Base-by-base conservation (phyloP, 2,797 vertebrate genomes). In the Semaprochilodus insignis region DNA sequence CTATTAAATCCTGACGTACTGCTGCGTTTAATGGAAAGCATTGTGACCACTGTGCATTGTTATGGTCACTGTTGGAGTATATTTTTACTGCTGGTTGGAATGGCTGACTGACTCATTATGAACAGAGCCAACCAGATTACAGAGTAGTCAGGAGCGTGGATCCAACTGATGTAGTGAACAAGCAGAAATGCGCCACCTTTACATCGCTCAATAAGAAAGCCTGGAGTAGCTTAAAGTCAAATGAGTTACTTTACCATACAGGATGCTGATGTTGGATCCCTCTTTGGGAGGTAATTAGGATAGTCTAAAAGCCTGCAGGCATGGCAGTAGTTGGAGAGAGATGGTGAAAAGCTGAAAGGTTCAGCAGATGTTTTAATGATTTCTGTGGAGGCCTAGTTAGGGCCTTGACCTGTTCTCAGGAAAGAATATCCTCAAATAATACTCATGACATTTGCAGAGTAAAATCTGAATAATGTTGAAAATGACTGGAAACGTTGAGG, bases 301-400 rank as follows among this genome's bases (percentile, higher is more conserved):
- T 34, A 14, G 25, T 40, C 6, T 54, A 52, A 63, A 81, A 71
- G 15, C 44, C 17, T 23, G 57, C 31, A 81, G 19, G 14, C 6
- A 69, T 48, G 40, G 27, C 17, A 70, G 67, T 3, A 23, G 16
- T 52, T n/a, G 11, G 8, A 54, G 25, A 65, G n/a, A n/a, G 19
- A 21, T 54, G 27, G 44, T 19, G n/a, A 44, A 15, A 65, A 66
- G 27, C 63, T 17, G 62, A 31, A 34, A 34, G 1, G 4, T 48
- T 48, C 57, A 72, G 51, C 59, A 15, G 15, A 76, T 15, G 17
- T 73, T 69, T 73, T 74, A 81, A 78, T 78, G 51, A 77, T 69
- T 78, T 81, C 40, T 52, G 74, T 69, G n/a, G 40, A 85, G 63
- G 40, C 75, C 52, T 70, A 74, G 75, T 55, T 77, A 78, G 27